Evolutionary conservation across 2,888 invertebrate species (phyloP), one percentile per base, ranked within the genome.

Genomic region (Linyphia triangularis): DNA sequence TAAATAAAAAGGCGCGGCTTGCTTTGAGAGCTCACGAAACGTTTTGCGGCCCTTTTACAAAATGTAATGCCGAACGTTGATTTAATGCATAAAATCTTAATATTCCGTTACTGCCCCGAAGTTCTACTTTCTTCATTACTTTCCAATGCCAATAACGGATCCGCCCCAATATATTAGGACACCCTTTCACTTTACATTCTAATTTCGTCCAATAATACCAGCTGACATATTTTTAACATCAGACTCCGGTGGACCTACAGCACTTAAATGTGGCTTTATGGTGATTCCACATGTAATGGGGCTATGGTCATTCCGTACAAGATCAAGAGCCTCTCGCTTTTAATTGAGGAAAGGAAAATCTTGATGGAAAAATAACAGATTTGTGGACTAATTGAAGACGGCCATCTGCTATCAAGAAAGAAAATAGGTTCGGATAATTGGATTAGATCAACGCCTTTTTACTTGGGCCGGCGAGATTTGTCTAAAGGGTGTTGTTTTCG

Each of bases 341-440:
- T 63, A 77, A 77, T 77, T 77, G 77, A 77, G 77, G 77, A 77
- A 77, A 77, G 33, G 26, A 61, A 77, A 24, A 7, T 28, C 6
- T 77, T 40, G 4, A n/a, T 51, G 33, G 26, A 67, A 67, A 69
- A 37, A 69, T 19, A 30, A 33, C n/a, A 43, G 26, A 43, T 70
- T 16, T 43, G 43, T 24, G 33, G 26, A 10, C 19, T 16, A 22
- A 37, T 16, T 43, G 22, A 26, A 26, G 26, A 7, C n/a, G 43
- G 43, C 43, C 26, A 26, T 70, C 51, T 70, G 30, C 19, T 7
- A 24, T 70, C 22, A 69, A 13, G n/a, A n/a, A 24, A 24, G 24
- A 40, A 51, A 43, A 43, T 13, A 70, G 37, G 37, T 33, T 63
- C 37, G 22, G 37, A 63, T 77, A 63, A 77, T 77, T 77, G 61